phyloP scores from a whole-genome alignment of 2,888 invertebrate genomes.

The Antheraea yamamai region DNA sequence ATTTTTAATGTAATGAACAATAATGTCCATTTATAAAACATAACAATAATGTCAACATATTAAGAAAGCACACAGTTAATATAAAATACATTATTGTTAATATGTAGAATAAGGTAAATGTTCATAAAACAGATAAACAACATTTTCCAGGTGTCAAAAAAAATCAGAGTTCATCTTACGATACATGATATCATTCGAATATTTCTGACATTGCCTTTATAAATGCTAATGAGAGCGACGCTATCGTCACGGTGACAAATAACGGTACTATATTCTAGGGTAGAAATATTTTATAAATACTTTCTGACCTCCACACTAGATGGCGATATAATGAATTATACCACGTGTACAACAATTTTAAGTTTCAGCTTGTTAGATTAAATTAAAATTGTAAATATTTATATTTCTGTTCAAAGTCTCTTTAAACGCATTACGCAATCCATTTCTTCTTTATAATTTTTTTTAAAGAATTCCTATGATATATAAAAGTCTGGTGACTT shows the following conservation, averaged over 20 bases:
- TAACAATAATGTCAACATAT: background rate
- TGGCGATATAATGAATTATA: constrained; percentile 30
- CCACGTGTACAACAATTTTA: background rate
- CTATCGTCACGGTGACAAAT: constrained; percentile 24
- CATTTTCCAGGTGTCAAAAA: constrained; percentile 1
- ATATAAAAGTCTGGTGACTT: background rate
- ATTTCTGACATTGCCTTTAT: constrained; percentile 13
- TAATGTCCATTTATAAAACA: background rate
- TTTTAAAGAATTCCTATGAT: background rate
- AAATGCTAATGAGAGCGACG: constrained; percentile 18
- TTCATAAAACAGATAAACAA: background rate
- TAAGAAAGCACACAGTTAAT: background rate
- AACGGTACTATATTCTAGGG: constrained; percentile 25
- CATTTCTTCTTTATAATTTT: background rate
- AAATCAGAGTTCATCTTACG: background rate
- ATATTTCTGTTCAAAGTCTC: background rate
- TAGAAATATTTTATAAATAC: constrained; percentile 16
- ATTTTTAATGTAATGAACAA: background rate
- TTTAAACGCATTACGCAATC: background rate
- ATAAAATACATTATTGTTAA: background rate
- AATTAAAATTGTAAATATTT: background rate
- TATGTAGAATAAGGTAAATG: background rate
- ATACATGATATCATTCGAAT: background rate
- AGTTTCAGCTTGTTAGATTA: background rate
- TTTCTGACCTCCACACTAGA: constrained; percentile 30